These are phyloP conservation scores for Himalopsyche anomala DNA, from an alignment of 2,888 invertebrate genomes.

Conservation along the genomic window DNA sequence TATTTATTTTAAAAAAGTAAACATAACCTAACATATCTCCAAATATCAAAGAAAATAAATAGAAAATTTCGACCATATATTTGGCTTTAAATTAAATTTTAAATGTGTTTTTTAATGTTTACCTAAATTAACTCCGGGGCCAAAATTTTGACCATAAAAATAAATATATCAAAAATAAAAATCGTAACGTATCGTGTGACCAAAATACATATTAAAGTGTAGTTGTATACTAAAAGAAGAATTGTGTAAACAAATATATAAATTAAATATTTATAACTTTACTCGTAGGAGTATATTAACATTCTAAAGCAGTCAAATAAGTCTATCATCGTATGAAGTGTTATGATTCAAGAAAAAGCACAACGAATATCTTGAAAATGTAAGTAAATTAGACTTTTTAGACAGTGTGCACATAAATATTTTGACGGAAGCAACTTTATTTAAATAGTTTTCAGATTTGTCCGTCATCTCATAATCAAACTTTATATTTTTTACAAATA, in stretches of 20 bases:
- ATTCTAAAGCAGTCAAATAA: not conserved
- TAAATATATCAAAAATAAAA: not conserved
- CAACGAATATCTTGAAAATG: not conserved
- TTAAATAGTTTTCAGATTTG: too few relatives aligned
- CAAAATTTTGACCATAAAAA: constrained; percentile 1
- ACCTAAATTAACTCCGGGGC: not conserved
- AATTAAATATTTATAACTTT: not conserved
- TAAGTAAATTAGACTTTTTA: not conserved
- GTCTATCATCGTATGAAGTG: not conserved
- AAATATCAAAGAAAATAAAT: not conserved
- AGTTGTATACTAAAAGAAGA: not conserved
- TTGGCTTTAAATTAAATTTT: not conserved
- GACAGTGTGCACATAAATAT: too few relatives aligned
- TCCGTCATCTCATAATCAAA: too few relatives aligned
- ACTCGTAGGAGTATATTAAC: not conserved
- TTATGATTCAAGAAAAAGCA: not conserved
- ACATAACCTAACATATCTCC: not conserved
- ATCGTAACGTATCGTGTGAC: not conserved
- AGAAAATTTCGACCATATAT: not conserved
- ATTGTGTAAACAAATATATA: not conserved
- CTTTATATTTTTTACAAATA: too few relatives aligned
- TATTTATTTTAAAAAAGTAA: not conserved
- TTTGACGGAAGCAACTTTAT: too few relatives aligned
- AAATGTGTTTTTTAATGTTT: not conserved
- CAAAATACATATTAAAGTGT: not conserved